Percentiles rank a stretch among this genome's conserved stretches.
Evolutionary conservation across 2,888 invertebrate genomes (phyloP).

Genomic region (Ligdia adustata): DNA sequence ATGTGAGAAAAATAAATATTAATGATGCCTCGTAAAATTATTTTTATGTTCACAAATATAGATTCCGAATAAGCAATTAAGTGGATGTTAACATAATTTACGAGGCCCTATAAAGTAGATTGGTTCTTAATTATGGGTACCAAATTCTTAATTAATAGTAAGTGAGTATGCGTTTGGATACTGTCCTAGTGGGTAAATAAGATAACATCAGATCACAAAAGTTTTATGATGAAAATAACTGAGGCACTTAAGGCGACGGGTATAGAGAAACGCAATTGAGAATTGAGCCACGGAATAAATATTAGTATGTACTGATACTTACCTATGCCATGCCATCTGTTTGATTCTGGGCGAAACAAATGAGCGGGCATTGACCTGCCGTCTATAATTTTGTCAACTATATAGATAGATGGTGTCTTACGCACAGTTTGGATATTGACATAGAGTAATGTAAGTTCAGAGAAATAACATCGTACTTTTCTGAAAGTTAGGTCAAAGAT

Average conservation of each 20-base stretch:
- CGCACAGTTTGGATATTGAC: too few relatives aligned
- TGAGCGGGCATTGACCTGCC: too few relatives aligned
- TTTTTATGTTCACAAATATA: constrained; percentile 38
- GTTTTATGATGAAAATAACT: constrained; percentile 3
- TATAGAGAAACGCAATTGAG: too few relatives aligned
- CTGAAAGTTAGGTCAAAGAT: too few relatives aligned
- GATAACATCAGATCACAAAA: constrained; percentile 11
- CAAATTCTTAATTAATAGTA: constrained; percentile 32
- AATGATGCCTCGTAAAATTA: constrained; percentile 33
- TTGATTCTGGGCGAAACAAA: too few relatives aligned
- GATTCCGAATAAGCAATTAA: constrained; percentile 39
- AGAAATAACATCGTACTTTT: too few relatives aligned
- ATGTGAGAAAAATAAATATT: constrained; percentile 37
- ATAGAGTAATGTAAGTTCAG: too few relatives aligned
- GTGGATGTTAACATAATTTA: constrained; percentile 38
- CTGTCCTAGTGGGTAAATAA: constrained; percentile 9
- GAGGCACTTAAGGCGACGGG: background rate
- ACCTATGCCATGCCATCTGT: background rate
- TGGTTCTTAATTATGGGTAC: constrained; percentile 33
- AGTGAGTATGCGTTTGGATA: constrained; percentile 14
- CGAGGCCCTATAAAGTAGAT: constrained; percentile 34
- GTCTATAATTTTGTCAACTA: too few relatives aligned
- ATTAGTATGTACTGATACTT: too few relatives aligned
- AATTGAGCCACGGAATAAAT: too few relatives aligned
- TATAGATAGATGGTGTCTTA: too few relatives aligned